These are phyloP conservation scores for Chloropsis hardwickii DNA, from an alignment of 2,113 vertebrate genomes.

Conservation along the genomic window DNA sequence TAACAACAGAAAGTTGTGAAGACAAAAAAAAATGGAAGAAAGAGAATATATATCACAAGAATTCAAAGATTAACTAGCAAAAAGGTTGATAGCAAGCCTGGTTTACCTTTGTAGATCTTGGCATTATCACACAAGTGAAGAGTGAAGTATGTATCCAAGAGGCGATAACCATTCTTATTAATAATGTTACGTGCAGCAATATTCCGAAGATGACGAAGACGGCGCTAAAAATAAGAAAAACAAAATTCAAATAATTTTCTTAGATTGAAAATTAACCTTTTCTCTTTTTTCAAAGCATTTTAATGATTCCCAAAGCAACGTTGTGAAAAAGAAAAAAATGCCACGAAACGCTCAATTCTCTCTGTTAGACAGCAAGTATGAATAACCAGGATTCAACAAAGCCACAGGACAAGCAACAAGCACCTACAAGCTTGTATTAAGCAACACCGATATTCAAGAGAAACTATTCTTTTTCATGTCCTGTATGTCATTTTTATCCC, in stretches of 20 bases:
- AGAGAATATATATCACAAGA: fast-evolving
- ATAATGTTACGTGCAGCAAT: slow-evolving; percentile 95
- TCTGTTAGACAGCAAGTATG: background rate
- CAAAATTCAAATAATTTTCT: background rate
- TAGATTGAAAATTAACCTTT: background rate
- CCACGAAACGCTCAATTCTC: background rate
- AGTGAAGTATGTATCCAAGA: slow-evolving; percentile 95
- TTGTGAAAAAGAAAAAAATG: background rate
- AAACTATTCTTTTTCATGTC: background rate
- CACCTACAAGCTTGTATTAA: background rate
- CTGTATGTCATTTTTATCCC: background rate
- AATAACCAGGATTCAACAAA: background rate
- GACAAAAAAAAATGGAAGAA: background rate
- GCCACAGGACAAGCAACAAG: background rate
- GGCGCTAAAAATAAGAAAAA: slow-evolving; percentile 77
- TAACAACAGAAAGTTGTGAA: background rate
- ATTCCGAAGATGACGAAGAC: slow-evolving; percentile 92
- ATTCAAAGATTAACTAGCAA: background rate
- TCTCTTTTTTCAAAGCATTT: background rate
- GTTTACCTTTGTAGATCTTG: slow-evolving; percentile 82
- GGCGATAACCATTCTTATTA: slow-evolving; percentile 88
- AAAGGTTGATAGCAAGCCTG: background rate
- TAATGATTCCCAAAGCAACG: background rate
- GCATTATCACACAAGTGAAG: slow-evolving; percentile 86
- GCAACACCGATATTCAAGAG: background rate